These are phyloP conservation scores for Diploscapter pachys DNA, from an alignment of 1,140 invertebrate species.

Conservation along the genomic window DNA sequence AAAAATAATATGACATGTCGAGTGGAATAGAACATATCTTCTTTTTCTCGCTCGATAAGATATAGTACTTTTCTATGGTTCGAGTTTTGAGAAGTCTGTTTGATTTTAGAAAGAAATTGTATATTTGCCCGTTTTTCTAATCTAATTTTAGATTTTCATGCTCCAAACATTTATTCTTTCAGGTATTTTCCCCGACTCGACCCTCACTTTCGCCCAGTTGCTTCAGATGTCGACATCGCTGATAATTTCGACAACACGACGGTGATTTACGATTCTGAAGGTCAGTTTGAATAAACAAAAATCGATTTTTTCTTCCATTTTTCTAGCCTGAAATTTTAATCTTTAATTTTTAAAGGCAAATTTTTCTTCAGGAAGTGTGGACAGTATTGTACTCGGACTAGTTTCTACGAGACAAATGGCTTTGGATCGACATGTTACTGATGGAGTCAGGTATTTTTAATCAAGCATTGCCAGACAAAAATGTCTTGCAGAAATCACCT, in stretches of 20 bases:
- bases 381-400: constrained; percentile 51
- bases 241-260: constrained; percentile 53
- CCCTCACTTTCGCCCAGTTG: constrained; percentile 28
- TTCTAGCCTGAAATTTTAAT: background rate
- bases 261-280: constrained; percentile 37
- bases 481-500: constrained; percentile 38
- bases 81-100: too few species aligned
- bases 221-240: constrained; percentile 42
- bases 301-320: constrained; percentile 27
- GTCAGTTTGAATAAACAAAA: constrained; percentile 12
- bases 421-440: constrained; percentile 49
- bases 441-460: constrained; percentile 31
- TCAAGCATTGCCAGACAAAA: too few species aligned
- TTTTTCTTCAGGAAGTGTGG: constrained; percentile 33
- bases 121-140: too few species aligned
- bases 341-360: too few species aligned
- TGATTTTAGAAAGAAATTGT: too few species aligned
- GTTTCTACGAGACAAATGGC: constrained; percentile 45
- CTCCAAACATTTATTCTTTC: too few species aligned
- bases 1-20: too few species aligned
- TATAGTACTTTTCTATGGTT: too few species aligned
- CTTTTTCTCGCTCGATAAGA: too few species aligned
- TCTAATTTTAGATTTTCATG: too few species aligned
- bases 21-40: too few species aligned
- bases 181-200: constrained; percentile 36